These are phyloP conservation scores for Rattus norvegicus DNA, from an alignment of 2,113 vertebrate species.

Conservation along the genomic window GRCr8 NC_086029.1:83490001-83490500, in stretches of 20 bases:
- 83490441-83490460: slow-evolving; percentile 4
- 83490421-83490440: background rate
- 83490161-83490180: background rate
- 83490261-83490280: background rate
- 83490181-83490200: background rate
- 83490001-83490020: slow-evolving; percentile 1
- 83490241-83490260: background rate
- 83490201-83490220: background rate
- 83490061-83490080: slow-evolving; percentile 25
- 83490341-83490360: slow-evolving; percentile 1
- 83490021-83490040: too few relatives aligned
- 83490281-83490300: slow-evolving; percentile 39
- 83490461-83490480: slow-evolving; percentile 14
- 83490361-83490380: background rate
- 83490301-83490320: background rate
- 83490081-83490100: background rate
- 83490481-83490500: background rate
- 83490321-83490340: slow-evolving; percentile 12
- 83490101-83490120: background rate
- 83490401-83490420: background rate
- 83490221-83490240: slow-evolving; percentile 5
- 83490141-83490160: background rate
- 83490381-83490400: slow-evolving; percentile 46
- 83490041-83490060: background rate
- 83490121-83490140: background rate